A percentile compares a stretch with the other conserved stretches of the same genome.
These are phyloP conservation scores for Epinephelus cyanopodus DNA, from an alignment of 2,113 vertebrate species.

Conservation along the genomic window DNA sequence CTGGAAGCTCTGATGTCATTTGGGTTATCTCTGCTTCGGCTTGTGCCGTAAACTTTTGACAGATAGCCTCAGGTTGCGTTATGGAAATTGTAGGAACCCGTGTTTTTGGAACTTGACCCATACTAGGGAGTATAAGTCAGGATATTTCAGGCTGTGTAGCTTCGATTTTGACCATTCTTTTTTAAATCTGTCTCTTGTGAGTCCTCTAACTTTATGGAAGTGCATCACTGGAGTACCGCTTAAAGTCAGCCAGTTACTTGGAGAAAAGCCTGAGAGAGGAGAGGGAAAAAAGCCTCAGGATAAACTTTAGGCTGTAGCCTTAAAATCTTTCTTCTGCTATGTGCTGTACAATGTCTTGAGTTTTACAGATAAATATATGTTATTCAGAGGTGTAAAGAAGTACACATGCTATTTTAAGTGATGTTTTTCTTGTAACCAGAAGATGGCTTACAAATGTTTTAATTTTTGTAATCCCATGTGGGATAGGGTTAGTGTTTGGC, in stretches of 20 bases:
- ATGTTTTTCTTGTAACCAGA: background rate
- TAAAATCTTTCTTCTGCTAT: background rate
- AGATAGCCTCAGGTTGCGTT: background rate
- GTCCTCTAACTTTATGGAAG: constrained; percentile 16
- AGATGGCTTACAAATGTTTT: background rate
- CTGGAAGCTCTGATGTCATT: background rate
- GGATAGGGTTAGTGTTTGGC: background rate
- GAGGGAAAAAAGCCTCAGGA: background rate
- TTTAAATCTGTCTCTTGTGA: constrained; percentile 11
- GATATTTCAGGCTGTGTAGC: background rate
- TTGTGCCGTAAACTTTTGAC: background rate
- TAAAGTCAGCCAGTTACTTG: constrained; percentile 9
- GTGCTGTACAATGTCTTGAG: background rate
- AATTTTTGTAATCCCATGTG: background rate
- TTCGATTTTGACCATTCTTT: constrained; percentile 13
- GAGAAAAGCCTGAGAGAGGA: background rate
- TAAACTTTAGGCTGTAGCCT: constrained; percentile 15
- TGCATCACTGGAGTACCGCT: background rate
- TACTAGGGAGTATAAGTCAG: background rate
- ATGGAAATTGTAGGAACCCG: background rate
- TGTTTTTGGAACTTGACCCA: background rate
- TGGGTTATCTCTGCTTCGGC: background rate
- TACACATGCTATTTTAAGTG: background rate
- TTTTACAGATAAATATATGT: background rate
- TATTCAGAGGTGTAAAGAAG: background rate